Evolutionary conservation across 1,140 invertebrate species (phyloP), one percentile per base, ranked within the genome.

Genomic region (Lanistes nyassanus): DNA sequence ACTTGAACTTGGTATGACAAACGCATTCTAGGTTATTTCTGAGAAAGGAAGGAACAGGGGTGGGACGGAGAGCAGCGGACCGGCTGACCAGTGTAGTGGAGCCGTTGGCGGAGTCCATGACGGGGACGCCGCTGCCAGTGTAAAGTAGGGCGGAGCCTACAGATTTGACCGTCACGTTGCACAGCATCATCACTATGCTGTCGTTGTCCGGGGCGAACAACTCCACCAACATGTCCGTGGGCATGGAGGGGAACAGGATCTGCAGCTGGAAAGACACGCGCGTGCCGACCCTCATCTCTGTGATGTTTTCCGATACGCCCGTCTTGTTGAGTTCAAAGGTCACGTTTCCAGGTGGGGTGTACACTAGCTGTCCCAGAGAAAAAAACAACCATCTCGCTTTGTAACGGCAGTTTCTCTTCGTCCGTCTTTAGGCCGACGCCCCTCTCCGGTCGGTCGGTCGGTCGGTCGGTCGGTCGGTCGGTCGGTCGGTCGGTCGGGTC

Each of bases 121-220:
- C 67, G 39, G 79, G 60, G 3, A 11, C 7, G 7, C 19, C 72
- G 16, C 47, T 65, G 39, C 77, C 74, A 23, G 51, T 68, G 21
- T 47, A 19, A 13, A 34, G 19, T 1, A 84, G 74, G 70, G 83
- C 85, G 1, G 29, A 51, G 1, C 83, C 83, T 13, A 81, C 66
- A 6, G 58, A 60, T 19, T 29, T 53, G 9, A 89, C 82, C 6
- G 39, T 60, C 7, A 88, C 85, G 51, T 86, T 81, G 77, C 87
- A 88, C 31, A 89, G 68, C 70, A 86, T 83, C 85, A 88, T 88
- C 6, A 87, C 79, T 13, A 84, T 84, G 16, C 76, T 81, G 29
- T 80, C 79, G 64, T 86, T 86, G 67, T 87, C 86, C 26, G 88
- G 87, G 0, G 88, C 83, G 68, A 89, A 89, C 39, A 89, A 66